These are phyloP conservation scores for Eulemur rubriventer DNA, from an alignment of 2,797 vertebrate species.

Conservation along the genomic window DNA sequence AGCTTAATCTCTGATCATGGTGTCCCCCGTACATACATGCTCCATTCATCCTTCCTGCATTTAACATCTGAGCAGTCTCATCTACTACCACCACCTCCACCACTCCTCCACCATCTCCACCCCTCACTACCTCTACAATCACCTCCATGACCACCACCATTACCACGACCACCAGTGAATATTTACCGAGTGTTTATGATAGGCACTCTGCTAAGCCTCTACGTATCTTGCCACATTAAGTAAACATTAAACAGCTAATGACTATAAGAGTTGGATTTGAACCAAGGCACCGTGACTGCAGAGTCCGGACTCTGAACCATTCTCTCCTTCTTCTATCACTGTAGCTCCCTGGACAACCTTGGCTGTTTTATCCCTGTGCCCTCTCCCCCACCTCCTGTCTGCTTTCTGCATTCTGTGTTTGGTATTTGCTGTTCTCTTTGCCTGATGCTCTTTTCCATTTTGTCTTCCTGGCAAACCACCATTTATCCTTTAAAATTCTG, in stretches of 20 bases:
- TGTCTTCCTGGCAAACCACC: not conserved
- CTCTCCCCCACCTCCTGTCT: accelerated
- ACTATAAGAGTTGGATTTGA: not conserved
- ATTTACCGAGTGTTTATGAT: not conserved
- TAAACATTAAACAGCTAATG: not conserved
- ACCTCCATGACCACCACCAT: not conserved
- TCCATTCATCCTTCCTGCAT: not conserved
- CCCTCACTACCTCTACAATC: too few relatives aligned
- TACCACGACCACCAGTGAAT: not conserved
- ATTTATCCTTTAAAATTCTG: not conserved
- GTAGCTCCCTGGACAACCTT: not conserved
- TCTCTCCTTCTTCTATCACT: not conserved
- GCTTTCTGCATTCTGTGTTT: not conserved
- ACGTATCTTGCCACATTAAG: not conserved
- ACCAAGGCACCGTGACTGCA: not conserved
- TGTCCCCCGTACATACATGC: accelerated
- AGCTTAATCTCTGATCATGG: not conserved
- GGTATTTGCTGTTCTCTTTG: not conserved
- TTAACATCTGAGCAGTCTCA: not conserved
- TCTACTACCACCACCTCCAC: not conserved
- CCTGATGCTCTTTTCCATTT: not conserved
- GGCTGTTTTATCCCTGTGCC: not conserved
- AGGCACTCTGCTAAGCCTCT: not conserved
- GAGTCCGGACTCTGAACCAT: not conserved
- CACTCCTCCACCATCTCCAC: too few relatives aligned